Percentiles rank a stretch among this genome's conserved stretches.
Evolutionary conservation across 2,888 invertebrate species (phyloP).

Genomic region (Galerucella calmariensis): DNA sequence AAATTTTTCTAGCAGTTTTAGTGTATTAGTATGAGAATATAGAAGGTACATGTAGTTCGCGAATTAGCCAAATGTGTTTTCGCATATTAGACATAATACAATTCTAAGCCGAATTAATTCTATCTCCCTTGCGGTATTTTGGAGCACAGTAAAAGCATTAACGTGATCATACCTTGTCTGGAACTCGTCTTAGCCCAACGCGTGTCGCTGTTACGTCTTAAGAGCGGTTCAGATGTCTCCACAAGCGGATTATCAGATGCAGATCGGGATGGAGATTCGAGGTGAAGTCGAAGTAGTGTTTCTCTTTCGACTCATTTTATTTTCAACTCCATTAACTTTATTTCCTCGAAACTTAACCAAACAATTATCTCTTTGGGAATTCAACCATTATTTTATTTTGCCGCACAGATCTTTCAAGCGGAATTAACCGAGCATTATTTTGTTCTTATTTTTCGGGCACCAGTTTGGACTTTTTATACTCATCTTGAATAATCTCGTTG

Average conservation of each 20-base stretch:
- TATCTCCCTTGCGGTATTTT: conserved; percentile 61
- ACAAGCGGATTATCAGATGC: conserved; percentile 65
- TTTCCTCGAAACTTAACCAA: no score
- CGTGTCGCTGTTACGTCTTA: conserved; percentile 61
- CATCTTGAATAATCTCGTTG: no score
- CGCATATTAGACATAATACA: conserved; percentile 64
- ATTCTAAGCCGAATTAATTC: conserved; percentile 63
- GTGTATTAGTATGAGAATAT: background rate
- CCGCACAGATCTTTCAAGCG: no score
- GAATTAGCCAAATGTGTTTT: conserved; percentile 63
- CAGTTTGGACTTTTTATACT: no score
- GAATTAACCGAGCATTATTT: no score
- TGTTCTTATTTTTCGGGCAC: no score
- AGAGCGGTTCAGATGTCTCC: conserved; percentile 62
- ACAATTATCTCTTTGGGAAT: no score
- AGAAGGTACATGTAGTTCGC: conserved; percentile 52
- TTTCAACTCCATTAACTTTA: no score
- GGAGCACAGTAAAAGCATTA: conserved; percentile 65
- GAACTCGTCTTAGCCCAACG: conserved; percentile 62
- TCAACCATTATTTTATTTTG: no score
- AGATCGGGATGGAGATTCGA: conserved; percentile 59
- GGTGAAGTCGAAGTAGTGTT: no score
- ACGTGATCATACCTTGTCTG: conserved; percentile 65
- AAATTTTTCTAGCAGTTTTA: background rate
- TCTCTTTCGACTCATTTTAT: no score